phyloP scores from a whole-genome alignment of 2,797 vertebrate species.

The Myotis myotis region DNA sequence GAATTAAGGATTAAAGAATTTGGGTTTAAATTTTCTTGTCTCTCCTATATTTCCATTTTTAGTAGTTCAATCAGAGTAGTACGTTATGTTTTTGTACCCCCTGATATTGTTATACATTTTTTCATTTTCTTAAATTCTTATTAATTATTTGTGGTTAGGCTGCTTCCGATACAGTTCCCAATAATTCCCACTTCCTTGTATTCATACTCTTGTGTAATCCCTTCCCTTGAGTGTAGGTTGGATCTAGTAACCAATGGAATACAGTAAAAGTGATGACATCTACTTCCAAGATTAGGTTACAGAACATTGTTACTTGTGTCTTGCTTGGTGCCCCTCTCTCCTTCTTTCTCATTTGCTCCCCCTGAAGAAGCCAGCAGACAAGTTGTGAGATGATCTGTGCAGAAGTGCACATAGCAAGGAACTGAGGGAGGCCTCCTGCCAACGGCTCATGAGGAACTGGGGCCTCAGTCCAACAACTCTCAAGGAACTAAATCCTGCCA shows the following conservation, averaged over 20 bases:
- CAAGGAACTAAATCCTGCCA: neutral
- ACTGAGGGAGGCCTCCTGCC: neutral
- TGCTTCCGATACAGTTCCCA: neutral
- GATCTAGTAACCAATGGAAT: neutral
- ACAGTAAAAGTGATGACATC: neutral
- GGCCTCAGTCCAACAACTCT: neutral
- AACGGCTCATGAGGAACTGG: neutral
- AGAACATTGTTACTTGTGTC: neutral
- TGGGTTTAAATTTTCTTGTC: neutral
- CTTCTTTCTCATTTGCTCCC: neutral
- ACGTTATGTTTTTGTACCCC: neutral
- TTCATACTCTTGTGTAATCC: neutral
- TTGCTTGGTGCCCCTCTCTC: neutral
- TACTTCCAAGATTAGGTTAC: neutral
- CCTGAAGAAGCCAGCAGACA: neutral
- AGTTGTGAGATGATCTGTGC: neutral
- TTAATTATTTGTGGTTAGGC: slow-evolving; percentile 33
- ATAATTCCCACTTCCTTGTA: neutral
- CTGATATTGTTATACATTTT: neutral
- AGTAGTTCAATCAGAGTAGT: neutral
- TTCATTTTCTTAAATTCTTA: slow-evolving; percentile 34
- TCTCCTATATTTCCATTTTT: neutral
- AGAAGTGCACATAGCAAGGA: neutral
- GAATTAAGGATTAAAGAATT: slow-evolving; percentile 14
- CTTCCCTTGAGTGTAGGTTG: neutral